Base-by-base conservation (phyloP, 2,797 vertebrate genomes). In the Mus spretus region DNA sequence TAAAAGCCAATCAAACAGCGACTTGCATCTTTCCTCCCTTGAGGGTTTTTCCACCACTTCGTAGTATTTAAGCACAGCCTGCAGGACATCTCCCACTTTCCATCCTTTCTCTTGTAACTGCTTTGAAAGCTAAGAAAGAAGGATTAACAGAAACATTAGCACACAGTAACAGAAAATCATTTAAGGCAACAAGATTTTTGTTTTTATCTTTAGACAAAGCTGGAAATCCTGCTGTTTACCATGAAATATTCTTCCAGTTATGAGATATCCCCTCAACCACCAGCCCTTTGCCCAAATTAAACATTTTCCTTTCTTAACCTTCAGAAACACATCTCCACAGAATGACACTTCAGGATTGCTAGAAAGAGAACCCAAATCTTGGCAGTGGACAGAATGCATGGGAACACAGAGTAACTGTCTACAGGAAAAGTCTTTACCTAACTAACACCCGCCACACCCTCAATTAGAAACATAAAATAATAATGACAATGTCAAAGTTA, bases 1-100 rank as follows among this genome's bases (percentile, higher is more conserved):
- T 97, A 99, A 98, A 96, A 99, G 99, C 99, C 99, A 99, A 65
- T 98, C 97, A 92, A 99, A 99, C 65, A 99, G 98, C 31, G 99
- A 98, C 95, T 97, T 97, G 92, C 94, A 88, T n/a, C 97, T 98
- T 81, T 98, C 99, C 93, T 98, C 98, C 91, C 98, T 90, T 37
- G 98, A 65, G 3, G 77, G 95, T 20, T 97, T 97, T 80, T 98
- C 99, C 12, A 65, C 8, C 61, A 98, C 98, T 90, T 99, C 99
- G 61, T 98, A 99, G 95, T 99, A 99, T 74, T 98, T 99, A 98
- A 99, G 98, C 94, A 99, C 98, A 53, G 98, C 99, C 98, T 99
- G 99, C 75, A 99, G 99, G 90, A 99, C 98, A 95, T 99, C 99
- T 50, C 99, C 99, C 44, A 99, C 99, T 97, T 98, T 99, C 99